A percentile compares a stretch with the other conserved stretches of the same genome.
phyloP scores from a whole-genome alignment of 92 coral and sea anemone genomes.

The Meandrina meandrites region DNA sequence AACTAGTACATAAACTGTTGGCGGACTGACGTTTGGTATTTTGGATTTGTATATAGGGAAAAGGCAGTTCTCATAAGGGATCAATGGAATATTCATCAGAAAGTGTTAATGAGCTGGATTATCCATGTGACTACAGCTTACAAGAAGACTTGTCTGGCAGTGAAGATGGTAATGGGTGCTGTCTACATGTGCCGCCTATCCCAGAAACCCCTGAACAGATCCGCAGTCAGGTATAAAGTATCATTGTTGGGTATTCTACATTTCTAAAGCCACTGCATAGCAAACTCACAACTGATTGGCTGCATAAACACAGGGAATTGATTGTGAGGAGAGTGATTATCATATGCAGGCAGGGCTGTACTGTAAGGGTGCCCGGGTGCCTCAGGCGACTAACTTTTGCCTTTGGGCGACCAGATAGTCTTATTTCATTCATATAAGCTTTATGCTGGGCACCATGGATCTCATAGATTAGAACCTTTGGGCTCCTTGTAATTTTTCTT shows the following conservation, averaged over 20 bases:
- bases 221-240: constrained; percentile 74
- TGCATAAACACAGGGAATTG: no score
- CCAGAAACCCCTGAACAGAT: constrained; percentile 74
- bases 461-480: no score
- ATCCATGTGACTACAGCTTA: constrained; percentile 69
- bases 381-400: no score
- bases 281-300: no score
- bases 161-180: constrained; percentile 70
- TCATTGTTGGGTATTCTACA: not conserved
- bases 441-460: no score
- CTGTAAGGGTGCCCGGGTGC: no score
- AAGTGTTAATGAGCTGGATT: constrained; percentile 59
- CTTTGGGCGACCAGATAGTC: no score
- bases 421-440: no score
- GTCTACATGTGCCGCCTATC: constrained; percentile 82
- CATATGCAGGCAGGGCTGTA: no score
- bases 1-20: not conserved
- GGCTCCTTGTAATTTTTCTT: no score
- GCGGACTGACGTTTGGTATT: not conserved
- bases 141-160: constrained; percentile 64
- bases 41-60: constrained; percentile 16
- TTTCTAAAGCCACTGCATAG: no score
- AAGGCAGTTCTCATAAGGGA: not conserved
- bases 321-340: no score
- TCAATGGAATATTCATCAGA: constrained; percentile 33